Evolutionary conservation across 2,797 vertebrate genomes (phyloP).

Genomic region (Sebastes dallii): DNA sequence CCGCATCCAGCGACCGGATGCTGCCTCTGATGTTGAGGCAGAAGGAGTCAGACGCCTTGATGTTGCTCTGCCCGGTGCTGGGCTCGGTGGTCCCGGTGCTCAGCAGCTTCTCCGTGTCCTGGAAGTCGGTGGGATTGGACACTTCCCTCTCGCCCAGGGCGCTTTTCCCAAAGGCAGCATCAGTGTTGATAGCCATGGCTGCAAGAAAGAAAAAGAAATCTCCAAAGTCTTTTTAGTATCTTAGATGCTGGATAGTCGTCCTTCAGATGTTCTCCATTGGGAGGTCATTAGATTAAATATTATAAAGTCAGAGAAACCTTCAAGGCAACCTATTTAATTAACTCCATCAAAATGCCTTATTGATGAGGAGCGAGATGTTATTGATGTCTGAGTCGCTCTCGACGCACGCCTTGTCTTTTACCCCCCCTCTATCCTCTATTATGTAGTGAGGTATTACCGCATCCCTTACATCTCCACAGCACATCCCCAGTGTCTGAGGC

Average conservation of each 20-base stretch:
- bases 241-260: constrained; percentile 33
- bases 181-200: constrained; percentile 84
- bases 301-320: constrained; percentile 36
- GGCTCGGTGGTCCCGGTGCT: constrained; percentile 72
- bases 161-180: constrained; percentile 76
- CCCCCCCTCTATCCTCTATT: constrained; percentile 43
- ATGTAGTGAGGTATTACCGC: constrained; percentile 66
- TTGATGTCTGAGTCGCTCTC: constrained; percentile 59
- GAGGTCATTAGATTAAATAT: constrained; percentile 59
- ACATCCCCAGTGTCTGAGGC: constrained; percentile 36
- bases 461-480: constrained; percentile 60
- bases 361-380: constrained; percentile 67
- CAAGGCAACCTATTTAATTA: constrained; percentile 62
- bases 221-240: not conserved
- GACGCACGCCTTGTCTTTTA: constrained; percentile 58
- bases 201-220: constrained; percentile 10
- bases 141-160: constrained; percentile 76
- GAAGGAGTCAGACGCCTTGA: constrained; percentile 84
- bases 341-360: constrained; percentile 66
- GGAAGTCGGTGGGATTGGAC: constrained; percentile 80
- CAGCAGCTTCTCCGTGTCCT: constrained; percentile 92
- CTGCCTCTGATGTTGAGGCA: constrained; percentile 78
- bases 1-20: constrained; percentile 79
- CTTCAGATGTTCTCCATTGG: constrained; percentile 71
- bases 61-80: constrained; percentile 77